These are phyloP conservation scores for Drosophila lutescens DNA, from an alignment of 2,888 invertebrate species.

Conservation along the genomic window DNA sequence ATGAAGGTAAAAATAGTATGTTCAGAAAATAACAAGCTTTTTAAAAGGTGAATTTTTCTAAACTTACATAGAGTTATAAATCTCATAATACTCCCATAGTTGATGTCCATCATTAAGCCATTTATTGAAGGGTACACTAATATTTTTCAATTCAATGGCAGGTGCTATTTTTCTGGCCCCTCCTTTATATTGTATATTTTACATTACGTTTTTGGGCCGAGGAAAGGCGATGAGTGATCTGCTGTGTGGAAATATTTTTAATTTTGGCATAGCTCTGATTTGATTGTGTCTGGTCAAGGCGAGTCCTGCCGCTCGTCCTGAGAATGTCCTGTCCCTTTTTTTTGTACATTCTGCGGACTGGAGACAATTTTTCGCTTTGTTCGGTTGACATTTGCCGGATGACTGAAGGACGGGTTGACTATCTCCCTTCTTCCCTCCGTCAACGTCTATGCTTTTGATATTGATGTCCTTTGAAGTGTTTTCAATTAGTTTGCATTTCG, in stretches of 20 bases:
- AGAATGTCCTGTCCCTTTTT: constrained; percentile 6
- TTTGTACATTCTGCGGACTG: constrained; percentile 35
- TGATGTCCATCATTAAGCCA: background rate
- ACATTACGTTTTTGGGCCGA: constrained; percentile 12
- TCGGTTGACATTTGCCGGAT: constrained; percentile 46
- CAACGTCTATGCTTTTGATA: constrained; percentile 49
- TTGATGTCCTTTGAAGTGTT: constrained; percentile 59
- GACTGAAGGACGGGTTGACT: constrained; percentile 27
- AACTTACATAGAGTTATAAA: too few species aligned
- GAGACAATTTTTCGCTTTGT: constrained; percentile 43
- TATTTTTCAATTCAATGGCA: background rate
- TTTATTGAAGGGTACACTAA: too few species aligned
- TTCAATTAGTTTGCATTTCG: constrained; percentile 63
- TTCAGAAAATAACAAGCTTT: background rate
- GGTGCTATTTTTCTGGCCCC: background rate
- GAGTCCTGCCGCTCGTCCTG: constrained; percentile 10
- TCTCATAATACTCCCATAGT: too few species aligned
- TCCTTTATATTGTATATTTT: constrained; percentile 3
- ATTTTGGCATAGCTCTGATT: constrained; percentile 52
- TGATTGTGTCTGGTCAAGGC: constrained; percentile 37
- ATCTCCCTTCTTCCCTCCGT: constrained; percentile 13
- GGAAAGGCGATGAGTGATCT: constrained; percentile 14
- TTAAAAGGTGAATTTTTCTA: too few species aligned
- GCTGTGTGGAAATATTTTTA: constrained; percentile 48
- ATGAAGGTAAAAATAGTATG: background rate